Conservation (phyloP, 2,888 invertebrate species). For the Halocaridina rubra region DNA sequence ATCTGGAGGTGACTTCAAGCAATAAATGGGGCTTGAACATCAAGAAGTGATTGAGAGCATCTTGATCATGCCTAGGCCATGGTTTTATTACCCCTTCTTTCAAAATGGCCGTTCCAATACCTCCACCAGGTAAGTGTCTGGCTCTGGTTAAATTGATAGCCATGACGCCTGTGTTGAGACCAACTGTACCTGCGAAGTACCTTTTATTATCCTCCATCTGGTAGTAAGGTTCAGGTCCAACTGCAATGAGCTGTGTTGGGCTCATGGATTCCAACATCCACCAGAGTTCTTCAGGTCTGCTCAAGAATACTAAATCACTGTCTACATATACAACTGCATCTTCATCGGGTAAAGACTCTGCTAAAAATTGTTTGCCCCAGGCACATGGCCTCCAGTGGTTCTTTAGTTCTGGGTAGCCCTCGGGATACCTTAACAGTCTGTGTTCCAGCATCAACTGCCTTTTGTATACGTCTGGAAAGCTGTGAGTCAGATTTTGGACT, state of each 20-base stretch:
- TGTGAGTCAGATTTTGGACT: conserved; percentile 9
- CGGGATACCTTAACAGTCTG: not conserved
- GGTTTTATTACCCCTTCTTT: conserved; percentile 9
- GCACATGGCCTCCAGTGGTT: conserved; percentile 55
- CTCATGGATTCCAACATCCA: conserved; percentile 67
- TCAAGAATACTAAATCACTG: conserved; percentile 70
- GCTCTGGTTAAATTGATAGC: conserved; percentile 71
- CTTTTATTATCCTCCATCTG: conserved; percentile 6
- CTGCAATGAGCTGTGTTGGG: conserved; percentile 68
- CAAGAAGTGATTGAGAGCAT: conserved; percentile 71
- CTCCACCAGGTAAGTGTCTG: conserved; percentile 64
- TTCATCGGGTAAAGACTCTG: conserved; percentile 67
- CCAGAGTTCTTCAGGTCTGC: conserved; percentile 70
- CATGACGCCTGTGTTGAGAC: conserved; percentile 72
- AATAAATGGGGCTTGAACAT: conserved; percentile 69
- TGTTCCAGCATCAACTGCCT: conserved; percentile 10
- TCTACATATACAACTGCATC: conserved; percentile 71
- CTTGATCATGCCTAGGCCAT: conserved; percentile 70
- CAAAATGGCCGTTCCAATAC: conserved; percentile 26
- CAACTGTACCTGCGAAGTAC: conserved; percentile 65
- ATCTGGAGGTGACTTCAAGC: conserved; percentile 42
- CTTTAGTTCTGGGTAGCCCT: not conserved
- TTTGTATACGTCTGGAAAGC: not conserved
- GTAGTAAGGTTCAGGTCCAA: conserved; percentile 68
- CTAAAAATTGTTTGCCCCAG: conserved; percentile 60